Conservation (phyloP, 2,797 vertebrate genomes). For the Enteromius afrohamiltoni region DNA sequence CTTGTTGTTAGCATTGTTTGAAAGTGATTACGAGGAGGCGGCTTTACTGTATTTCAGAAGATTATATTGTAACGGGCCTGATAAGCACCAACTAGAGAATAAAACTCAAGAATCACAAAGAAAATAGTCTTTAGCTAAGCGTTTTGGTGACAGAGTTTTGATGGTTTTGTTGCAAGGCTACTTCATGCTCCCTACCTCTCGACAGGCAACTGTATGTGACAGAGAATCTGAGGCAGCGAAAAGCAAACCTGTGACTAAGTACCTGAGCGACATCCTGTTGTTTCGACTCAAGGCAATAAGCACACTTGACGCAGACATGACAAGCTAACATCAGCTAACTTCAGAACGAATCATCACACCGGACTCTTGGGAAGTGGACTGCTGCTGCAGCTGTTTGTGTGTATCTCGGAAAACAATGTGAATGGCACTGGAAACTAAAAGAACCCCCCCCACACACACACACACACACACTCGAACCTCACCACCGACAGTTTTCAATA, state of each 20-base stretch:
- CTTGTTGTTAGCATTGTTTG: constrained; percentile 5
- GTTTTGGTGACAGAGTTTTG: constrained; percentile 23
- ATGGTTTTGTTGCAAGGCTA: constrained; percentile 23
- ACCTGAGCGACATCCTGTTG: constrained; percentile 74
- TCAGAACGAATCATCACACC: constrained; percentile 77
- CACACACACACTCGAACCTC: neutral
- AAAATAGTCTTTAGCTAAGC: constrained; percentile 26
- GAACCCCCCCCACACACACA: neutral
- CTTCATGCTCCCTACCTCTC: constrained; percentile 7
- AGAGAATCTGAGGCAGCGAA: constrained; percentile 78
- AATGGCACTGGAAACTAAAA: constrained; percentile 66
- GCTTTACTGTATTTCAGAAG: neutral
- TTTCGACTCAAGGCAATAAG: constrained; percentile 77
- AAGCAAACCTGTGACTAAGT: constrained; percentile 81
- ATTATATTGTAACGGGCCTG: neutral
- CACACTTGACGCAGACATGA: constrained; percentile 81
- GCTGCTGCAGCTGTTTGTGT: constrained; percentile 61
- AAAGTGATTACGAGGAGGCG: neutral
- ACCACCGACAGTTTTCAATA: constrained; percentile 48
- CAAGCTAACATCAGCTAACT: constrained; percentile 79
- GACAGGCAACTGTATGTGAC: constrained; percentile 80
- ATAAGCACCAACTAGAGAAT: constrained; percentile 7
- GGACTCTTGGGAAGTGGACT: constrained; percentile 73
- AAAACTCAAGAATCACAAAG: neutral
- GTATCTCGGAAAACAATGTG: constrained; percentile 69